Evolutionary conservation across 2,888 invertebrate genomes (phyloP).

Genomic region (Caenorhabditis angaria): DNA sequence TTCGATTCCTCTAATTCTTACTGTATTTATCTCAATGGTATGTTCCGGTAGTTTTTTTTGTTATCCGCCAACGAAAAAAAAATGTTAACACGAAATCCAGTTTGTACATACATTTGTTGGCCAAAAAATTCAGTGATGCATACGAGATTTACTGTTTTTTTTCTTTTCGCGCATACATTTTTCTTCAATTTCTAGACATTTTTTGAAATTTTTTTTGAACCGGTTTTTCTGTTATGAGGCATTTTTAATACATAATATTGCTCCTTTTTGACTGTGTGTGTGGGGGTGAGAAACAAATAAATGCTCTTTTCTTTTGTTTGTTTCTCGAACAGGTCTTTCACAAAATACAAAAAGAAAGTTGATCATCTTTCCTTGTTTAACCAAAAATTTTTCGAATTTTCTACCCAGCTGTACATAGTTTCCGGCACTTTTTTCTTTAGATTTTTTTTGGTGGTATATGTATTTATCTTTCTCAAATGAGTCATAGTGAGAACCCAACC

Average conservation of each 20-base stretch:
- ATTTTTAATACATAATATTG: no score
- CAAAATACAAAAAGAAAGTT: neutral
- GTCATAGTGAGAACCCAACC: no score
- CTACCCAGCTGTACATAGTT: no score
- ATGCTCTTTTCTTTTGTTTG: neutral
- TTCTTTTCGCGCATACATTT: no score
- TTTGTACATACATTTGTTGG: constrained; percentile 2
- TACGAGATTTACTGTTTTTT: constrained; percentile 2
- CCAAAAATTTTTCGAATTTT: no score
- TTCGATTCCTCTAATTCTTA: no score
- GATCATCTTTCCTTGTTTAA: neutral
- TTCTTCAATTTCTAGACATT: neutral
- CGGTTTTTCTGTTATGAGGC: no score
- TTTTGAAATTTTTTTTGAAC: no score
- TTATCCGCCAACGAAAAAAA: neutral
- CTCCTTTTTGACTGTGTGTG: no score
- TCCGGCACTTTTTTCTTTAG: no score
- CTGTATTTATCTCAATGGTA: neutral
- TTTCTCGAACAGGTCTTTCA: neutral
- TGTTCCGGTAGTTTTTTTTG: neutral
- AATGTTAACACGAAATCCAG: neutral
- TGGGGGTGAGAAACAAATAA: neutral
- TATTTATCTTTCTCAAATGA: neutral
- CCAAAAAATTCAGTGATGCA: constrained; percentile 1
- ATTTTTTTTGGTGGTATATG: no score